Conservation (phyloP, 2,113 vertebrate species). For the Romanogobio albipinnatus region DNA sequence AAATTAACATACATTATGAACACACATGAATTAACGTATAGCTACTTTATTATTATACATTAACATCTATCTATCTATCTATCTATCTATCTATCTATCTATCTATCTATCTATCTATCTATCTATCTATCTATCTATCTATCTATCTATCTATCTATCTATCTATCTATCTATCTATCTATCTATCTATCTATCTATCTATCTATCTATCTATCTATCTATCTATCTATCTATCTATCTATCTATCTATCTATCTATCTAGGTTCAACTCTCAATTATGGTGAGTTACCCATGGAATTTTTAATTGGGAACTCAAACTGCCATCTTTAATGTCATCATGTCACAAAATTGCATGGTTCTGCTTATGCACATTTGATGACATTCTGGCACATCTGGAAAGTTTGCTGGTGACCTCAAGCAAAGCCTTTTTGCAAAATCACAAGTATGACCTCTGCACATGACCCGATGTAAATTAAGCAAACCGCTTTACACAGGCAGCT, state of each 20-base stretch:
- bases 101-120: no score
- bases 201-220: no score
- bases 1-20: no score
- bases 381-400: conserved; percentile 70
- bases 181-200: no score
- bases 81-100: no score
- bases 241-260: conserved; percentile 33
- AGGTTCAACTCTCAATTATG: conserved; percentile 78
- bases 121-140: no score
- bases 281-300: conserved; percentile 74
- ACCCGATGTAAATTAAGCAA: conserved; percentile 69
- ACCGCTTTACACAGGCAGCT: conserved; percentile 64
- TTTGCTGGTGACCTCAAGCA: conserved; percentile 66
- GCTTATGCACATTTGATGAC: conserved; percentile 78
- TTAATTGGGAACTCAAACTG: conserved; percentile 77
- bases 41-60: no score
- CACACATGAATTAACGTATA: no score
- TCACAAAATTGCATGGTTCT: conserved; percentile 77
- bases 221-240: no score
- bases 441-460: conserved; percentile 68
- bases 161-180: no score
- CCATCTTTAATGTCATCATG: conserved; percentile 80
- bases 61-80: no score
- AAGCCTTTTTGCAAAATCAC: conserved; percentile 47
- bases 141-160: no score